A percentile compares a stretch with the other conserved stretches of the same genome.
These are phyloP conservation scores for Hucho hucho DNA, from an alignment of 2,113 vertebrate genomes.

Conservation along the genomic window DNA sequence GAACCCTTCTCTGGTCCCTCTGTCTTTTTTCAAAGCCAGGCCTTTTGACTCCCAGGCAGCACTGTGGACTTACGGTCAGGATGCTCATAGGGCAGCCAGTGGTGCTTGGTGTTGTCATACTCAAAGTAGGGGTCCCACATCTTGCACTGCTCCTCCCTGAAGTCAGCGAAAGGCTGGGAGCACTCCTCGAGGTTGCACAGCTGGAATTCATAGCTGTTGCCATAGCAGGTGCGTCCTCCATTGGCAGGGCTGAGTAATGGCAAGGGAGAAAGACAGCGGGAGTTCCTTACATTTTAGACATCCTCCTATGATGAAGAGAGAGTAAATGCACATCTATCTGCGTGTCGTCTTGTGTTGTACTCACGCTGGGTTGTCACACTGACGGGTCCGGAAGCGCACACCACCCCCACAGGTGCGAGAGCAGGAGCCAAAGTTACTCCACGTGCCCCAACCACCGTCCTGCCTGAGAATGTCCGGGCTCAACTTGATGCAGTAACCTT, in stretches of 20 bases:
- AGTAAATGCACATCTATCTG: no score
- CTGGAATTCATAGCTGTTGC: slow-evolving; percentile 90
- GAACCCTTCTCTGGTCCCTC: neutral
- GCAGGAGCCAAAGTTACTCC: slow-evolving; percentile 89
- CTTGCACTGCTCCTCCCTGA: slow-evolving; percentile 91
- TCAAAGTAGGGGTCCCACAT: slow-evolving; percentile 88
- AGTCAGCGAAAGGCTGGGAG: slow-evolving; percentile 80
- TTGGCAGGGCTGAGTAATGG: slow-evolving; percentile 82
- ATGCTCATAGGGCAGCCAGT: slow-evolving; percentile 93
- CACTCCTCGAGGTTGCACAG: slow-evolving; percentile 89
- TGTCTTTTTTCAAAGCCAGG: no score
- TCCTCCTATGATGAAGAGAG: no score
- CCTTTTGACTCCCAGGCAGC: no score
- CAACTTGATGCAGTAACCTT: slow-evolving; percentile 92
- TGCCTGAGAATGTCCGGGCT: slow-evolving; percentile 90
- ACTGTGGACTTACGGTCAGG: slow-evolving; percentile 77
- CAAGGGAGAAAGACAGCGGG: neutral
- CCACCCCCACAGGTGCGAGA: slow-evolving; percentile 91
- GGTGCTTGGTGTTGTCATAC: slow-evolving; percentile 85
- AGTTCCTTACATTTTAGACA: neutral
- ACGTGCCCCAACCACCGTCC: slow-evolving; percentile 91
- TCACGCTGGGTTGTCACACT: slow-evolving; percentile 92
- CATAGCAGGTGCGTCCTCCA: slow-evolving; percentile 88
- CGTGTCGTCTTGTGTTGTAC: slow-evolving; percentile 43
- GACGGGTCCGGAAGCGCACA: slow-evolving; percentile 84